Evolutionary conservation across 1,140 invertebrate species (phyloP), one percentile per base, ranked within the genome.

Genomic region (Drosophila obscura): DNA sequence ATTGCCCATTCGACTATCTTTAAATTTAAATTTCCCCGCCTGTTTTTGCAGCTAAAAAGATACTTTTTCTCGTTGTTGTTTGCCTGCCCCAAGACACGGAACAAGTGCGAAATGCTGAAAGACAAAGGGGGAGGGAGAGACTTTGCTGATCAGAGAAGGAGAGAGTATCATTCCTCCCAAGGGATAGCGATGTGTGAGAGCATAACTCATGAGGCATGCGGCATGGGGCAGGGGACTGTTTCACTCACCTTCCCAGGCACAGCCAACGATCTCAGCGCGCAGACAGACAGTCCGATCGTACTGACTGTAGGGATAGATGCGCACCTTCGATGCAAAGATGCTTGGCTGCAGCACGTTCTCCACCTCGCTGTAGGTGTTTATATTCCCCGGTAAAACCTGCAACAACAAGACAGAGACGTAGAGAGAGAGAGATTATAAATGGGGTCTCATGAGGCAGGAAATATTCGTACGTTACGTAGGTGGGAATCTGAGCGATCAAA

Each of bases 211-310:
- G 72, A 16, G 31, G 41, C 9, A 24, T 16, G 16, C 16, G 9
- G 31, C 52, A 43, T 8, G 15, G 28, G n/a, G 11, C 22, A 8
- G 28, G 44, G 28, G n/a, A 67, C 65, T 28, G 11, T 39, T 5
- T 11, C 35, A 78, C 75, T 78, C 94, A 97, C 96, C 96, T 93
- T 95, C 95, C 95, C 96, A 97, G 45, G 94, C 94, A 91, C 97
- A 98, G 61, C 97, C 97, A 82, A 97, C 96, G 56, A 98, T 92
- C 93, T 98, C 97, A 6, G 98, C 96, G 75, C 97, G 93, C 95
- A 98, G 96, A 92, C 97, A 98, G 16, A 98, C 96, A 0, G 97
- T 98, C 50, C 97, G 93, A 24, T 96, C 96, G 90, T 97, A 96
- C 62, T 96, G 94, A 58, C 96, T 96, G 92, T 96, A 97, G 13